Evolutionary conservation across 2,797 vertebrate species (phyloP), one percentile per base, ranked within the genome.

Genomic region (Falco peregrinus): DNA sequence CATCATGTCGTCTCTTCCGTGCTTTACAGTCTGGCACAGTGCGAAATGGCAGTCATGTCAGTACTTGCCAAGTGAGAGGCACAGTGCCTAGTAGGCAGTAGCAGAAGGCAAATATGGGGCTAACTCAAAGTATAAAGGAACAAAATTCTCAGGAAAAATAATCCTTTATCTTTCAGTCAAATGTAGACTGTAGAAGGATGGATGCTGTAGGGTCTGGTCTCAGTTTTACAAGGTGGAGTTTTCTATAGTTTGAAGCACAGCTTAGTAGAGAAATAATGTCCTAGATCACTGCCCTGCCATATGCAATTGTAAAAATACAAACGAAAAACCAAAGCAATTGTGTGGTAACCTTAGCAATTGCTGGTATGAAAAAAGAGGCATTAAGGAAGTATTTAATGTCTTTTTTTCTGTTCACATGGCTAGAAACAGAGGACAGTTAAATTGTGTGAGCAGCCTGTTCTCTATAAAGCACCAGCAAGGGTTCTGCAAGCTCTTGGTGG

Each of bases 91-190:
- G 67, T 7, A 86, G 59, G 26, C 35, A 54, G 35, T 25, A 67
- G 25, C 45, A 81, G 60, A 82, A 94, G 54, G 67, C 47, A 87
- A 61, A 56, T 50, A 57, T 0, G 5, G n/a, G 31, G 60, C 78
- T 94, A 45, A 59, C 24, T 71, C 56, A 26, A 91, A 83, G 37
- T 60, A 67, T 87, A 95, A 77, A 59, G 63, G 54, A 95, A 69
- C 4, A 6, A 24, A 89, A 61, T 91, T 94, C 96, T 97, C 96
- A 94, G 96, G 95, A 93, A 96, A 84, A 59, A 47, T 57, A 10
- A 6, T 0, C 6, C 28, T 78, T 50, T 77, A 0, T 73, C 35
- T 94, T 93, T 90, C 87, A 81, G 47, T 61, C 63, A 78, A 45
- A 11, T 75, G 20, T 75, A 60, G 65, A 48, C 41, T 73, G 50